Conservation (phyloP, 2,113 vertebrate species). For the Rallus limicola region DNA sequence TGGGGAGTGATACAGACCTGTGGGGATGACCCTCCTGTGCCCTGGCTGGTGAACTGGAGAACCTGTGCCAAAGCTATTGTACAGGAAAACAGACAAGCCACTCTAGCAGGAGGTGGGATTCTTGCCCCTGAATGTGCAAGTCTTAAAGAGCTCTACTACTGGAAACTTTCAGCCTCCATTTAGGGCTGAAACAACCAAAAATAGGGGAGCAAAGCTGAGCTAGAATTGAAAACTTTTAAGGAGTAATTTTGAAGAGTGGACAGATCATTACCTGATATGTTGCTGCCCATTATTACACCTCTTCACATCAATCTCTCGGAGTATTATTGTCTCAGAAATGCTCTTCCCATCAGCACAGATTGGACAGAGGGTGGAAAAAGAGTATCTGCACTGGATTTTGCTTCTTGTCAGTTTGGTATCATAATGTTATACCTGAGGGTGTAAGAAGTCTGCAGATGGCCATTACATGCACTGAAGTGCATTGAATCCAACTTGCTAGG, state of each 20-base stretch:
- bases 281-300: background rate
- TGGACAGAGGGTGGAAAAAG: background rate
- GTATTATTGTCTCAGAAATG: slow-evolving; percentile 9
- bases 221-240: background rate
- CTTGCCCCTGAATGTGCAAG: fast-evolving
- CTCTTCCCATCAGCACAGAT: background rate
- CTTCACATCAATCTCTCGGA: background rate
- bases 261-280: background rate
- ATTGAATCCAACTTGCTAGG: background rate
- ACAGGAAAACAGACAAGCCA: background rate
- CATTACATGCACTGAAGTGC: background rate
- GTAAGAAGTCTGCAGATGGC: background rate
- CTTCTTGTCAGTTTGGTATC: background rate
- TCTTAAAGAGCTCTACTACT: background rate
- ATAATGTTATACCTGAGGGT: background rate
- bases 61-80: background rate
- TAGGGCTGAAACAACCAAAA: background rate
- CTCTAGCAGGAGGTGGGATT: background rate
- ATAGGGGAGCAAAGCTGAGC: background rate
- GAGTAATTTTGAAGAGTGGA: background rate
- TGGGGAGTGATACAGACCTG: background rate
- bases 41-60: background rate
- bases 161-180: background rate
- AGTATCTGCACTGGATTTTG: background rate
- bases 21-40: background rate